Base-by-base conservation (phyloP, 2,888 invertebrate species). In the Drosophila fungiperda region DNA sequence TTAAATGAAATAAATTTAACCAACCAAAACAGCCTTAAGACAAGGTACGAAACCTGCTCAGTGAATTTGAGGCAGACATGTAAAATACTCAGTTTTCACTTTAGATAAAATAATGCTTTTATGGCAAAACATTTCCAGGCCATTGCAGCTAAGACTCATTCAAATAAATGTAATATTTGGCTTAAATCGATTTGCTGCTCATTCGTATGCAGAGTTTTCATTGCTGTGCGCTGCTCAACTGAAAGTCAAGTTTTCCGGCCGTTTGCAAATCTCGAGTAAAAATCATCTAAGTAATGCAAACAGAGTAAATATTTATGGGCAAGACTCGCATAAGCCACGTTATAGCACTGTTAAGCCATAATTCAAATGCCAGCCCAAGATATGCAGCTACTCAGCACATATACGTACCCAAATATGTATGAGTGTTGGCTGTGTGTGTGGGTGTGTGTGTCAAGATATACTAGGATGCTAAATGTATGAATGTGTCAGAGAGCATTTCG, bases 291-390 rank as follows among this genome's bases (percentile, higher is more conserved):
- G 83, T 72, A 87, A 84, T 82, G 89, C 87, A 88, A 87, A 71
- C 84, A 82, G 73, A 63, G 82, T 74, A 83, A 84, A 82, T 87
- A 88, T 87, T 88, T 87, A 87, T 88, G 83, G 74, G 76, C 57
- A 71, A 65, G 63, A 67, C 67, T 75, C 67, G 71, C 73, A 78
- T 80, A 87, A 84, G 87, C 87, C 87, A 68, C 78, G 82, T 79
- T 68, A 73, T 81, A 80, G 82, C 77, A 76, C 87, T 87, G 81
- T 81, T 84, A 82, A 84, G 87, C 77, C 84, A 84, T 87, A 87
- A 88, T 84, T 87, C 87, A 87, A 87, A 79, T 76, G 81, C 78
- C 69, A 60, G 73, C 73, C 70, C 72, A 68, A 70, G 60, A 61
- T 48, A 54, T 49, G 60, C 76, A 63, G 76, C 73, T 63, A 65